phyloP scores from a whole-genome alignment of 2,888 invertebrate genomes.

The Halictus ligatus region DNA sequence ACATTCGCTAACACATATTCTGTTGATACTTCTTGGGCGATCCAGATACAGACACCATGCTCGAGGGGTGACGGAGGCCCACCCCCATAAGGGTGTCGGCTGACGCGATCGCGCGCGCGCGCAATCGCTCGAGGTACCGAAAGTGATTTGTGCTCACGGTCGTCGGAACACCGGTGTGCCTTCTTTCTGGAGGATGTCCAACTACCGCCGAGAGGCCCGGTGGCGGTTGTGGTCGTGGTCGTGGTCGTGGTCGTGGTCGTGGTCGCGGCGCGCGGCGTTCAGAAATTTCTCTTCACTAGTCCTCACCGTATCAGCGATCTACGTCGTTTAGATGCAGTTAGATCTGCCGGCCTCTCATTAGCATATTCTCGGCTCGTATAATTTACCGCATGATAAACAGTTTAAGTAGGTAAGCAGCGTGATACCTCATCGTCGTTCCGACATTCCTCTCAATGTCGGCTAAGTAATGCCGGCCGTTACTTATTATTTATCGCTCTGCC shows the following conservation, averaged over 20 bases:
- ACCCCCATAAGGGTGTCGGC: conserved; percentile 72
- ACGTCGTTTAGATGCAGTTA: conserved; percentile 65
- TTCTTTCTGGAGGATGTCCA: conserved; percentile 55
- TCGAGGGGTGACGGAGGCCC: conserved; percentile 17
- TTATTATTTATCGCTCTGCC: conserved; percentile 51
- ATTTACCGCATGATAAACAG: conserved; percentile 64
- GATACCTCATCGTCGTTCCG: conserved; percentile 62
- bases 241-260: background rate
- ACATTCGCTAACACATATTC: background rate
- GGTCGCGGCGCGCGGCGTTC: conserved; percentile 34
- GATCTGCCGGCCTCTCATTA: conserved; percentile 60
- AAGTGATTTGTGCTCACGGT: conserved; percentile 65
- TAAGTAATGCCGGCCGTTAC: conserved; percentile 54
- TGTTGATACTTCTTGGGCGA: background rate
- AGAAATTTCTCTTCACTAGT: conserved; percentile 62
- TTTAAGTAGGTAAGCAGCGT: conserved; percentile 62
- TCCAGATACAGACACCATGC: background rate
- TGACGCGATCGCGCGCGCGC: conserved; percentile 77
- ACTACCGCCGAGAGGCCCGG: conserved; percentile 43
- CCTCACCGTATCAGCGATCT: conserved; percentile 61
- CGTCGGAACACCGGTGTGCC: conserved; percentile 37
- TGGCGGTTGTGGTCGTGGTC: background rate
- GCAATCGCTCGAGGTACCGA: conserved; percentile 67
- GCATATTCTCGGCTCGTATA: conserved; percentile 65
- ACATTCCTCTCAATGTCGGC: conserved; percentile 64